Evolutionary conservation across 2,797 vertebrate species (phyloP).

Genomic region (Danio jaintianensis): DNA sequence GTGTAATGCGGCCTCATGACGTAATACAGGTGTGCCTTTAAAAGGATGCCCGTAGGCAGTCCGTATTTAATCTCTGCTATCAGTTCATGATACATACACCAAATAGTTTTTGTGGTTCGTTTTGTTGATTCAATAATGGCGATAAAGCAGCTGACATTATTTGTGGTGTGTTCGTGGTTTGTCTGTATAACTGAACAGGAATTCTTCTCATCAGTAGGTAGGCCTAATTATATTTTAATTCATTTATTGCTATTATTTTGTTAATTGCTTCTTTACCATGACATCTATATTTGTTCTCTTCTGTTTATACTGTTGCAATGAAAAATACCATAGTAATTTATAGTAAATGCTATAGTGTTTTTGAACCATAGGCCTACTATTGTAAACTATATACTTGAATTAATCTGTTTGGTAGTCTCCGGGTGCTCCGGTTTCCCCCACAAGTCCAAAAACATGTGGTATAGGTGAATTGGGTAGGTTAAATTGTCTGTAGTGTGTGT

Average conservation of each 20-base stretch:
- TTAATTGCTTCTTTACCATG: background rate
- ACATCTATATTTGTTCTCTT: no score
- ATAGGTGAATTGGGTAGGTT: no score
- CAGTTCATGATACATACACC: background rate
- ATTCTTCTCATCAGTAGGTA: constrained; percentile 33
- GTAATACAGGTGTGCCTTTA: background rate
- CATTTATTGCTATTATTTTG: background rate
- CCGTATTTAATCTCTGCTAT: background rate
- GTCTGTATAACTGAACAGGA: background rate
- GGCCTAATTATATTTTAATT: background rate
- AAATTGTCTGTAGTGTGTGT: no score
- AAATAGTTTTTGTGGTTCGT: background rate
- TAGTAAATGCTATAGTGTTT: no score
- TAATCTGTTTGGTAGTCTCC: no score
- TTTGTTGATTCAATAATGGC: background rate
- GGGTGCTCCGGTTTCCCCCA: no score
- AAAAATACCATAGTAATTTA: no score
- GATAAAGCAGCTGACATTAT: background rate
- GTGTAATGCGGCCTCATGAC: background rate
- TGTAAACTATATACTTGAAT: no score
- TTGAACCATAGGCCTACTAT: no score
- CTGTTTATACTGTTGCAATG: no score
- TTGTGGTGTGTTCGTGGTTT: background rate
- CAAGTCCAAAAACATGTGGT: no score
- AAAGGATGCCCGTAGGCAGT: background rate